These are phyloP conservation scores for Hydrophis major DNA, from an alignment of 2,797 vertebrate genomes.

Conservation along the genomic window DNA sequence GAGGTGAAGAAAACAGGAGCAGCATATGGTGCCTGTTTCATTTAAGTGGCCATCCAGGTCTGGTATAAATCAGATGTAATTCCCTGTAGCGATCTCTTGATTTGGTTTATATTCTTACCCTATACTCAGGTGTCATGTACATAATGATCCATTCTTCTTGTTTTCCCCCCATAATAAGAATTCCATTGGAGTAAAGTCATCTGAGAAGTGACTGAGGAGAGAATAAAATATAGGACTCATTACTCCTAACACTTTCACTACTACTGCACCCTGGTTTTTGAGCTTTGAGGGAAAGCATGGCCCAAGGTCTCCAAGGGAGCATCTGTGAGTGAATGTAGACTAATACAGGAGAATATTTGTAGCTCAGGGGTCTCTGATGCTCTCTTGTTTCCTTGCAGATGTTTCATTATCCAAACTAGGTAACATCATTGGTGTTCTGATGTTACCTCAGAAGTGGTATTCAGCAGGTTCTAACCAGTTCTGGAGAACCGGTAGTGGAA, in stretches of 20 bases:
- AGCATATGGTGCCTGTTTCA: conserved; percentile 6
- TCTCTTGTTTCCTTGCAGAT: too few species aligned
- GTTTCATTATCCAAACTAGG: too few species aligned
- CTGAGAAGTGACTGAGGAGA: background rate
- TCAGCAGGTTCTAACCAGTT: too few species aligned
- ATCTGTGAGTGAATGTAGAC: background rate
- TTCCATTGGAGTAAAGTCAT: background rate
- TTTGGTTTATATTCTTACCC: background rate
- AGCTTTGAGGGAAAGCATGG: too few species aligned
- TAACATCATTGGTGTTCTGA: too few species aligned
- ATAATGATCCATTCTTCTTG: background rate
- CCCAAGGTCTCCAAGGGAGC: background rate
- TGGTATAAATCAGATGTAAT: conserved; percentile 37
- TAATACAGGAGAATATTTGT: too few species aligned
- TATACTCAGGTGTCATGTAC: background rate
- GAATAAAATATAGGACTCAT: background rate
- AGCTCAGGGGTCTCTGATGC: too few species aligned
- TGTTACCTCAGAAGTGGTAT: too few species aligned
- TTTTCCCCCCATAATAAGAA: background rate
- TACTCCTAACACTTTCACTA: background rate
- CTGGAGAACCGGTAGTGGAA: too few species aligned
- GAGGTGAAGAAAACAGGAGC: conserved; percentile 12
- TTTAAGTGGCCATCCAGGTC: conserved; percentile 25
- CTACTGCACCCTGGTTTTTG: background rate
- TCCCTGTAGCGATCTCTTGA: conserved; percentile 15